phyloP scores from a whole-genome alignment of 2,113 vertebrate genomes.

The Rhinopithecus roxellana region DNA sequence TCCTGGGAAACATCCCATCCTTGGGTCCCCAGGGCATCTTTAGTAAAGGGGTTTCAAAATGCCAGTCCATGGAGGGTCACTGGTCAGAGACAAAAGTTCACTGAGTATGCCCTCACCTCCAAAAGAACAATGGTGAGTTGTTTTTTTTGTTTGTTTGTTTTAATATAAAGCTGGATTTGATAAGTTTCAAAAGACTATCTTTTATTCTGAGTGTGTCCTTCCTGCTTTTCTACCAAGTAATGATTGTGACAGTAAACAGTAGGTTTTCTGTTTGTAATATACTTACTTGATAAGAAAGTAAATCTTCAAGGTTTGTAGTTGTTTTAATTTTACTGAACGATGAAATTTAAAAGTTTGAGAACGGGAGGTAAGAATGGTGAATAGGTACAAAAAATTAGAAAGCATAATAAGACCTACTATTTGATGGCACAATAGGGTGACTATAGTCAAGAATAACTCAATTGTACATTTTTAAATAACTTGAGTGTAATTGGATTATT shows the following conservation, averaged over 20 bases:
- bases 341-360: slow-evolving; percentile 38
- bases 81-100: not conserved
- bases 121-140: not conserved
- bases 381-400: too few relatives aligned
- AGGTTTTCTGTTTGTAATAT: slow-evolving; percentile 1
- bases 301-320: not conserved
- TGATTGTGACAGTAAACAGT: not conserved
- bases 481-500: too few relatives aligned
- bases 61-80: not conserved
- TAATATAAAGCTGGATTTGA: not conserved
- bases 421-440: too few relatives aligned
- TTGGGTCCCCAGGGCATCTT: not conserved
- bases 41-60: slow-evolving; percentile 28
- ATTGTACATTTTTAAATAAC: too few relatives aligned
- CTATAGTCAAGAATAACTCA: too few relatives aligned
- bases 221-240: slow-evolving; percentile 32
- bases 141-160: slow-evolving; percentile 5
- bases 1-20: slow-evolving; percentile 15
- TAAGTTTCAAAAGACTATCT: not conserved
- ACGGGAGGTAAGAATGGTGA: not conserved
- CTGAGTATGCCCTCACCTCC: not conserved
- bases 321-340: slow-evolving; percentile 52
- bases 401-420: too few relatives aligned
- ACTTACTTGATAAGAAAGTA: not conserved
- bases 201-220: slow-evolving; percentile 29